phyloP scores from a whole-genome alignment of 2,797 vertebrate species.

The Sebastiscus albofasciatus region DNA sequence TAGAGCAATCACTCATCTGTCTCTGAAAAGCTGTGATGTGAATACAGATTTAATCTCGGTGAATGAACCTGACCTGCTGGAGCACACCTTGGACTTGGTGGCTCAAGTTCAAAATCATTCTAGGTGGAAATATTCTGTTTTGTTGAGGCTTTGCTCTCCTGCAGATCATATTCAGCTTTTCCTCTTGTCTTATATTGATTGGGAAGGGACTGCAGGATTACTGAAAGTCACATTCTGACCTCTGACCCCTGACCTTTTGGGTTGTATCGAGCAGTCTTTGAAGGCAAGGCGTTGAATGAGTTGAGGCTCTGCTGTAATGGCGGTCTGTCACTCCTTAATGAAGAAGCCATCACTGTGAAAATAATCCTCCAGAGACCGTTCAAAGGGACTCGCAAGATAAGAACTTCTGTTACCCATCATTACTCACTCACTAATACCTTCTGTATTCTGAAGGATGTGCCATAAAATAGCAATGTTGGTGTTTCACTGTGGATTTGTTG shows the following conservation, averaged over 20 bases:
- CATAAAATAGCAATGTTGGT: neutral
- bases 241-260: constrained; percentile 40
- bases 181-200: constrained; percentile 51
- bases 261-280: constrained; percentile 23
- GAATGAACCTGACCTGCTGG: constrained; percentile 3
- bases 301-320: constrained; percentile 29
- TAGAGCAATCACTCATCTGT: neutral
- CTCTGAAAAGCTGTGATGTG: constrained; percentile 1
- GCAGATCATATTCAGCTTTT: constrained; percentile 25
- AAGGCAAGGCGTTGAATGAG: constrained; percentile 25
- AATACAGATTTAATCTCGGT: constrained; percentile 19
- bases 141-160: neutral
- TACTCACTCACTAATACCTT: neutral
- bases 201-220: constrained; percentile 44
- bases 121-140: constrained; percentile 10
- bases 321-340: constrained; percentile 25
- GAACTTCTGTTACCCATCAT: neutral
- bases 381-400: constrained; percentile 11
- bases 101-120: constrained; percentile 44
- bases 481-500: neutral
- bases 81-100: neutral
- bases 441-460: neutral
- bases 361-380: constrained; percentile 27
- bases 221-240: constrained; percentile 53
- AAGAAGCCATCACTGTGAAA: constrained; percentile 25